phyloP scores from a whole-genome alignment of 2,888 invertebrate genomes.

The Tromatobia lineatoria region DNA sequence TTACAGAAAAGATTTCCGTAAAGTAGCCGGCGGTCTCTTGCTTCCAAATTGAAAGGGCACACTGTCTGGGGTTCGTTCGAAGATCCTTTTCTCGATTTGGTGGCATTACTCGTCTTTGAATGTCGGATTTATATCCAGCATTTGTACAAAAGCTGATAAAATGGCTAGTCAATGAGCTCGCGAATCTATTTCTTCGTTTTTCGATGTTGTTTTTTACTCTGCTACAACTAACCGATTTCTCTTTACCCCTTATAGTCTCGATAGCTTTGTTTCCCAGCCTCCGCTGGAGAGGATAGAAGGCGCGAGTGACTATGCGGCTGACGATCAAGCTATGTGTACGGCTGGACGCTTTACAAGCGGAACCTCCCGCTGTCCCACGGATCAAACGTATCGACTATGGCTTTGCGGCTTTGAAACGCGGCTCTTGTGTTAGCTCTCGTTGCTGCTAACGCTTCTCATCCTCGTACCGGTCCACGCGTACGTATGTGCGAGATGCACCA shows the following conservation, averaged over 20 bases:
- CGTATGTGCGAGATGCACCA: slow-evolving; percentile 42
- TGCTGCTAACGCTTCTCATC: slow-evolving; percentile 18
- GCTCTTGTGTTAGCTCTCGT: slow-evolving; percentile 50
- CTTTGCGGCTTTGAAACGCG: slow-evolving; percentile 78
- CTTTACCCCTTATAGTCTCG: background rate
- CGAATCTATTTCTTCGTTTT: slow-evolving; percentile 17
- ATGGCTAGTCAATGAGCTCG: slow-evolving; percentile 26
- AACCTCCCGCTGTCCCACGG: slow-evolving; percentile 65
- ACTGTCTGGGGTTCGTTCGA: background rate
- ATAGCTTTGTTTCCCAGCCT: slow-evolving; percentile 44
- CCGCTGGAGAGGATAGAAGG: slow-evolving; percentile 33
- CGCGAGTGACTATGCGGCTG: slow-evolving; percentile 34
- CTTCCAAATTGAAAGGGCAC: slow-evolving; percentile 34
- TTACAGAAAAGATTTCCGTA: slow-evolving; percentile 39
- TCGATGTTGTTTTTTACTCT: slow-evolving; percentile 12
- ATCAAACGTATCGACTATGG: slow-evolving; percentile 81
- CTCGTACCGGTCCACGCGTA: slow-evolving; percentile 20
- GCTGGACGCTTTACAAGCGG: slow-evolving; percentile 69
- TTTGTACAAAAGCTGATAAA: slow-evolving; percentile 4
- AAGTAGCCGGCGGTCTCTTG: slow-evolving; percentile 17
- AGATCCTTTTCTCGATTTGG: slow-evolving; percentile 12
- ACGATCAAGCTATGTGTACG: slow-evolving; percentile 49
- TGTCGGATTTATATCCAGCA: slow-evolving; percentile 25
- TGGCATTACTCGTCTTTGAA: slow-evolving; percentile 1
- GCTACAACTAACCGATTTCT: slow-evolving; percentile 10